Conservation (phyloP, 2,888 invertebrate genomes). For the Stomorhina lunata region DNA sequence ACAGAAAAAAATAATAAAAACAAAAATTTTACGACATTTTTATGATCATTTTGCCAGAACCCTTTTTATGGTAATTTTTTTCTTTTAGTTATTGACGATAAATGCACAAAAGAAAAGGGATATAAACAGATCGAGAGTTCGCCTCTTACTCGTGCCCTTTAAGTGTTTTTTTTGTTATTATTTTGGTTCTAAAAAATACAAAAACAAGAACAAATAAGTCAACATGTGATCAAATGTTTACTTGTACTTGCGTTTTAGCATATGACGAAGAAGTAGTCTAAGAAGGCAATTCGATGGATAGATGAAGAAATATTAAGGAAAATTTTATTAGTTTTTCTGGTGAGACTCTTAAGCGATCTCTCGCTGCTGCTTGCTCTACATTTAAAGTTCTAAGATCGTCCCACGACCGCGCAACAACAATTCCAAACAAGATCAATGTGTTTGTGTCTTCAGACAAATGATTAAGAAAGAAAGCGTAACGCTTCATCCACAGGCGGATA, state of each 20-base stretch:
- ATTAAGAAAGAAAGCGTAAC: constrained; percentile 47
- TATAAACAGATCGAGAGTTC: constrained; percentile 39
- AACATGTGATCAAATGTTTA: constrained; percentile 58
- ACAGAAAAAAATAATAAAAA: constrained; percentile 36
- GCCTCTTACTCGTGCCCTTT: constrained; percentile 47
- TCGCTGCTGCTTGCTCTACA: constrained; percentile 36
- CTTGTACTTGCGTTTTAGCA: constrained; percentile 20
- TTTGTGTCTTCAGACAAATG: constrained; percentile 17
- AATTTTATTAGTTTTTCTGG: constrained; percentile 56
- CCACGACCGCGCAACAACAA: constrained; percentile 51
- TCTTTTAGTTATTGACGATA: constrained; percentile 29
- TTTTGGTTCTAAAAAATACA: constrained; percentile 16
- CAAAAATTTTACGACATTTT: constrained; percentile 63
- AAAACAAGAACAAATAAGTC: constrained; percentile 32
- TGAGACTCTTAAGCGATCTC: constrained; percentile 31
- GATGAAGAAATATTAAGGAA: constrained; percentile 45
- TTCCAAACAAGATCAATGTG: constrained; percentile 15
- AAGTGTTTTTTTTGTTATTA: constrained; percentile 45
- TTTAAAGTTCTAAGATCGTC: constrained; percentile 55
- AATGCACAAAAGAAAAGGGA: constrained; percentile 45
- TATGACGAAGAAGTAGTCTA: background rate
- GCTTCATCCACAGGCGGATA: constrained; percentile 15
- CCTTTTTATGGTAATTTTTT: constrained; percentile 62
- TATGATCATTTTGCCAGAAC: constrained; percentile 64
- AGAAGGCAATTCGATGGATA: constrained; percentile 1